phyloP scores from a whole-genome alignment of 2,113 vertebrate species.

The Cettia cetti region DNA sequence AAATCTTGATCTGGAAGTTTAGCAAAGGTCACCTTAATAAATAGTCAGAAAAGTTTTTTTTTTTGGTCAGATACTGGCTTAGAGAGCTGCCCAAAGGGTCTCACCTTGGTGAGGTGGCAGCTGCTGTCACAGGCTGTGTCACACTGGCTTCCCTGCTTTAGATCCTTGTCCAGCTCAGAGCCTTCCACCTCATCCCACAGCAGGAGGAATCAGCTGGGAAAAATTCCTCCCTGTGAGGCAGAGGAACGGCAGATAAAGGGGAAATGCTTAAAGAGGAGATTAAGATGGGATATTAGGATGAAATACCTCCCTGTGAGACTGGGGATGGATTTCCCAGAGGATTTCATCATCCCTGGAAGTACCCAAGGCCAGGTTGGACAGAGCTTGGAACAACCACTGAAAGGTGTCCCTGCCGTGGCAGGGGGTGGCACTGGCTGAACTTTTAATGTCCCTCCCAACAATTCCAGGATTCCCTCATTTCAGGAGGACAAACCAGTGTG shows the following conservation, averaged over 20 bases:
- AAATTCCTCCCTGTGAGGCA: background rate
- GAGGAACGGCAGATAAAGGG: too few species aligned
- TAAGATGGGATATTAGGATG: background rate
- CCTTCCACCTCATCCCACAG: background rate
- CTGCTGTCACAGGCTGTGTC: fast-evolving
- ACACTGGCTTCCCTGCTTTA: fast-evolving
- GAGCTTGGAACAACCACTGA: fast-evolving
- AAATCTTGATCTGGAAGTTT: background rate
- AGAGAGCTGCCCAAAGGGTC: fast-evolving
- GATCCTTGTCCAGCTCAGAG: background rate
- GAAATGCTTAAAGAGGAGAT: background rate
- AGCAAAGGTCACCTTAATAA: background rate
- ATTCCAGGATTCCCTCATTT: background rate
- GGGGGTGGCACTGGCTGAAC: background rate
- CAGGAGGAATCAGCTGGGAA: background rate
- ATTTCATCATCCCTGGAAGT: background rate
- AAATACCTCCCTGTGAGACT: background rate
- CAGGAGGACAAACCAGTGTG: fast-evolving
- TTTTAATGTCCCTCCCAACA: background rate
- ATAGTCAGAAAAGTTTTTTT: background rate
- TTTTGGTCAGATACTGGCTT: fast-evolving
- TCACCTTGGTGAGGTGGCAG: background rate
- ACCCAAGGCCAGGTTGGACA: fast-evolving
- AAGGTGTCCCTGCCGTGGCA: background rate
- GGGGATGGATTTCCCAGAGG: background rate